Evolutionary conservation across 2,113 vertebrate genomes (phyloP).

Genomic region (Brienomyrus brachyistius): DNA sequence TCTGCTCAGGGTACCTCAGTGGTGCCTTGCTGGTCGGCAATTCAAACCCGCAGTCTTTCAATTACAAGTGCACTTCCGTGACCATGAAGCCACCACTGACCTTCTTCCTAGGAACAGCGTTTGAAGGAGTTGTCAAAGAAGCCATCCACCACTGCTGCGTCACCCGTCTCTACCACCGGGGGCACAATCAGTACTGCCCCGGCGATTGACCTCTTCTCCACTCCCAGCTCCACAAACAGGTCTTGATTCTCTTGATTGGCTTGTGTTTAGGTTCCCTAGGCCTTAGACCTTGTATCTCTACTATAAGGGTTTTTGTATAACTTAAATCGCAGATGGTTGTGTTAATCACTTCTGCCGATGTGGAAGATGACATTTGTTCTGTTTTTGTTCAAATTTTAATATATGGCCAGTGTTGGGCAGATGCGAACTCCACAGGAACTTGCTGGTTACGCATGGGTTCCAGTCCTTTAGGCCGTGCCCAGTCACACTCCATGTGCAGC

Average conservation of each 20-base stretch:
- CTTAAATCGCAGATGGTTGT: background rate
- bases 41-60: no score
- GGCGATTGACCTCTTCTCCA: slow-evolving; percentile 85
- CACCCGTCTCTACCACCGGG: slow-evolving; percentile 71
- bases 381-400: background rate
- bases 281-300: background rate
- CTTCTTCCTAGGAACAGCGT: slow-evolving; percentile 73
- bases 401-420: background rate
- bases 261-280: slow-evolving; percentile 9
- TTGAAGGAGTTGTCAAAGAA: slow-evolving; percentile 89
- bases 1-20: no score
- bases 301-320: background rate
- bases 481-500: background rate
- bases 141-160: slow-evolving; percentile 78
- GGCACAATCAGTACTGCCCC: slow-evolving; percentile 74
- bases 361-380: background rate
- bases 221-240: slow-evolving; percentile 84
- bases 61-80: no score
- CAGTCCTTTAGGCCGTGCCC: background rate
- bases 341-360: background rate
- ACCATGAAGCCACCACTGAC: no score
- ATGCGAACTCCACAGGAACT: background rate
- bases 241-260: slow-evolving; percentile 11
- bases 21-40: no score
- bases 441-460: background rate